These are phyloP conservation scores for Saxicola maurus DNA, from an alignment of 2,797 vertebrate genomes.

Conservation along the genomic window DNA sequence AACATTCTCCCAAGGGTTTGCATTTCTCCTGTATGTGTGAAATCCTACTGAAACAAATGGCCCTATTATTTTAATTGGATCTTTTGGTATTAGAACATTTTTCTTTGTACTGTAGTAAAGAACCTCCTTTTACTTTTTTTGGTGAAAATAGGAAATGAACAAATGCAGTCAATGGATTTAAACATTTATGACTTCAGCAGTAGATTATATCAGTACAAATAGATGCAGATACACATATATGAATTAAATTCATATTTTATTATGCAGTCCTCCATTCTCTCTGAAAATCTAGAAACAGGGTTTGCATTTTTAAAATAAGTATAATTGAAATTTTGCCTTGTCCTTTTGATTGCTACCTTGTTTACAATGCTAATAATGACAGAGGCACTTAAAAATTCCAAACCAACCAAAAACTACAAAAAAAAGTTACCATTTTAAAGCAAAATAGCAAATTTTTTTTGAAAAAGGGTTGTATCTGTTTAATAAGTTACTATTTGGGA, in stretches of 20 bases:
- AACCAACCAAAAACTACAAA: not conserved
- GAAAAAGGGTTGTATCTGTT: not conserved
- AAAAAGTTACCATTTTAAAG: not conserved
- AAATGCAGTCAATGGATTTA: not conserved
- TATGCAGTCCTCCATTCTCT: not conserved
- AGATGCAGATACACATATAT: not conserved
- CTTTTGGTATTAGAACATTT: slow-evolving; percentile 62
- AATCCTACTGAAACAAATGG: slow-evolving; percentile 62
- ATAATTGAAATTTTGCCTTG: not conserved
- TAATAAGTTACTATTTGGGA: not conserved
- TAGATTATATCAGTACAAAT: not conserved
- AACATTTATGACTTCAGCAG: slow-evolving; percentile 34
- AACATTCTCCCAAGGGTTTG: slow-evolving; percentile 63
- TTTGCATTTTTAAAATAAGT: not conserved
- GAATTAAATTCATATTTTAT: slow-evolving; percentile 34
- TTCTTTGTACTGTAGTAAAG: slow-evolving; percentile 41
- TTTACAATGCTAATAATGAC: not conserved
- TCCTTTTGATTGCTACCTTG: not conserved
- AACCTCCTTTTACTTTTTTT: slow-evolving; percentile 21
- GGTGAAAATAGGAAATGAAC: slow-evolving; percentile 46
- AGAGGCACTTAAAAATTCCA: not conserved
- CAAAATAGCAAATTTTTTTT: not conserved
- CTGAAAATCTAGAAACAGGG: not conserved
- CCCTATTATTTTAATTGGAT: slow-evolving; percentile 68
- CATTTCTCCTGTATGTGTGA: slow-evolving; percentile 51